These are phyloP conservation scores for Heliconius cydno DNA, from an alignment of 2,888 invertebrate genomes.

Conservation along the genomic window DNA sequence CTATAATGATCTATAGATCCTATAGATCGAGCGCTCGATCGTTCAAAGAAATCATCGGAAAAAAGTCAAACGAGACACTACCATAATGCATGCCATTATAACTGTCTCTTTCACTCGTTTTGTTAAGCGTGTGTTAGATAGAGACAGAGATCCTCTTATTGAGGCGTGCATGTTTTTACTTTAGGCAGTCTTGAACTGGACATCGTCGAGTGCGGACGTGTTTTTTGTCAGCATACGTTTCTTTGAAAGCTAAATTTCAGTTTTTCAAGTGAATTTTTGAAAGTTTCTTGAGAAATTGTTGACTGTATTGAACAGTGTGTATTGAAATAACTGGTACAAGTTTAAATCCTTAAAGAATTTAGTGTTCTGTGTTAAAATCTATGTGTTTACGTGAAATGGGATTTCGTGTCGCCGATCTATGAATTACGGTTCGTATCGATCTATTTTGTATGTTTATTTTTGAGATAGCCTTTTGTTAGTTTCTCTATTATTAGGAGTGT, in stretches of 20 bases:
- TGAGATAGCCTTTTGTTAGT: constrained; percentile 14
- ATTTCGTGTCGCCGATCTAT: constrained; percentile 52
- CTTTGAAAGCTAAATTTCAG: constrained; percentile 25
- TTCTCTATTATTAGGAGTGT: constrained; percentile 4
- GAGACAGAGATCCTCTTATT: constrained; percentile 65
- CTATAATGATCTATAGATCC: constrained; percentile 75
- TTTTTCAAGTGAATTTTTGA: constrained; percentile 28
- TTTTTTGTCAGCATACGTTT: constrained; percentile 31
- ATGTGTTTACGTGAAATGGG: constrained; percentile 53
- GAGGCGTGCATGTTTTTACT: constrained; percentile 55
- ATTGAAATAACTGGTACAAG: neutral
- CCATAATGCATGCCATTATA: constrained; percentile 80
- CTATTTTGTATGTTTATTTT: constrained; percentile 34
- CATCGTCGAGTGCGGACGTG: constrained; percentile 48
- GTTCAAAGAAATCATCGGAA: constrained; percentile 79
- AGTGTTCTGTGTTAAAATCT: constrained; percentile 52
- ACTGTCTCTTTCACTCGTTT: constrained; percentile 56
- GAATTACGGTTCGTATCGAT: constrained; percentile 53
- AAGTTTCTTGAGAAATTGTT: neutral
- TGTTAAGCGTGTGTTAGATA: constrained; percentile 47
- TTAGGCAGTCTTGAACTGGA: constrained; percentile 59
- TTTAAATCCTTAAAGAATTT: constrained; percentile 45
- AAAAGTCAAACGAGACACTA: constrained; percentile 67
- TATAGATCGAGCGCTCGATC: constrained; percentile 65
- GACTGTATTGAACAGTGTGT: constrained; percentile 18